Conservation (phyloP, 2,888 invertebrate species). For the Pharmacophagus antenor region DNA sequence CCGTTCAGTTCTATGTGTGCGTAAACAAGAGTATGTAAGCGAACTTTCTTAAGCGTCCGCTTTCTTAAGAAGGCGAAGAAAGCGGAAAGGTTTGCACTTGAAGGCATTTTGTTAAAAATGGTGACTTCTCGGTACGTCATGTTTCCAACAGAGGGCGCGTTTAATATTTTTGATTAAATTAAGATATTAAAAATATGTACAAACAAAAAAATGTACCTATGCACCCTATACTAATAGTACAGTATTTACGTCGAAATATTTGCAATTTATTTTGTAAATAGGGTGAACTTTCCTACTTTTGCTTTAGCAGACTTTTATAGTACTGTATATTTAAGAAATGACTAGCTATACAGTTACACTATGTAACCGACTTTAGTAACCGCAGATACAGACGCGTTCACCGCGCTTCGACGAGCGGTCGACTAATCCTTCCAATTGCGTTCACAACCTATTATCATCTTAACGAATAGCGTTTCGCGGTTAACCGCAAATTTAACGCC, state of each 20-base stretch:
- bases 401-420: constrained; percentile 51
- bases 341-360: background rate
- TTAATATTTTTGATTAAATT: constrained; percentile 30
- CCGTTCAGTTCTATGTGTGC: constrained; percentile 45
- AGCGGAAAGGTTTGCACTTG: constrained; percentile 74
- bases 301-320: too few relatives aligned
- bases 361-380: constrained; percentile 36
- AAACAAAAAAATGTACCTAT: too few relatives aligned
- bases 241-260: background rate
- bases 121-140: constrained; percentile 51
- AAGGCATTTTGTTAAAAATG: constrained; percentile 73
- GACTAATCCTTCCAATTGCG: constrained; percentile 64
- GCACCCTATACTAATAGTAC: too few relatives aligned
- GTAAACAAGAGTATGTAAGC: constrained; percentile 50
- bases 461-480: constrained; percentile 76
- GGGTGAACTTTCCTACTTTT: background rate
- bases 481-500: constrained; percentile 75
- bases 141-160: constrained; percentile 63
- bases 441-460: constrained; percentile 69
- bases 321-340: background rate
- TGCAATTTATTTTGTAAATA: background rate
- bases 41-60: constrained; percentile 71
- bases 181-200: background rate
- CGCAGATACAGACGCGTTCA: constrained; percentile 41
- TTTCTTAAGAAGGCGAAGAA: constrained; percentile 79